These are phyloP conservation scores for Hippocampus abdominalis DNA, from an alignment of 2,113 vertebrate genomes.

Conservation along the genomic window DNA sequence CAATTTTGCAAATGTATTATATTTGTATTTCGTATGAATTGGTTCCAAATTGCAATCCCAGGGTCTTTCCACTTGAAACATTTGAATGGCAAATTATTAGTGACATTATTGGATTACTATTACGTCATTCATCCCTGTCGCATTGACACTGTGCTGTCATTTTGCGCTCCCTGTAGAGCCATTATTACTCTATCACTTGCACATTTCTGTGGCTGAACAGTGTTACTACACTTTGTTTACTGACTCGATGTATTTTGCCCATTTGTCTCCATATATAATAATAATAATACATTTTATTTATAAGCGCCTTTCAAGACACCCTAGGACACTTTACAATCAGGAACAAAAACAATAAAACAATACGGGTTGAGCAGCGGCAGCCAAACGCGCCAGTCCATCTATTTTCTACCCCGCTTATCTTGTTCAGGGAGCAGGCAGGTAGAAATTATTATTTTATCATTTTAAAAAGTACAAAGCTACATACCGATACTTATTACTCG, in stretches of 20 bases:
- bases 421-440: no score
- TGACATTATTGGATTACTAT: background rate
- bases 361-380: no score
- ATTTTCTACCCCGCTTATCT: background rate
- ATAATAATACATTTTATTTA: no score
- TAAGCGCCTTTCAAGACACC: no score
- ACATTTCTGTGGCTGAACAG: background rate
- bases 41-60: background rate
- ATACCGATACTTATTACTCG: no score
- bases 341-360: no score
- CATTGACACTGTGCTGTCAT: background rate
- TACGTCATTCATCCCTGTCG: background rate
- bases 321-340: no score
- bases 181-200: background rate
- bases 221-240: background rate
- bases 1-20: background rate
- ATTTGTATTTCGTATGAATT: background rate
- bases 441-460: background rate
- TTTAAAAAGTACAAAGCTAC: no score
- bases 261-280: no score
- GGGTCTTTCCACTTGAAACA: background rate
- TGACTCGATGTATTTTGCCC: background rate
- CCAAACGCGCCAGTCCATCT: no score
- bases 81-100: background rate
- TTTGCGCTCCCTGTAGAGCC: background rate